Evolutionary conservation across 2,888 invertebrate genomes (phyloP), one percentile per base, ranked within the genome.

Genomic region (Thyatira batis): DNA sequence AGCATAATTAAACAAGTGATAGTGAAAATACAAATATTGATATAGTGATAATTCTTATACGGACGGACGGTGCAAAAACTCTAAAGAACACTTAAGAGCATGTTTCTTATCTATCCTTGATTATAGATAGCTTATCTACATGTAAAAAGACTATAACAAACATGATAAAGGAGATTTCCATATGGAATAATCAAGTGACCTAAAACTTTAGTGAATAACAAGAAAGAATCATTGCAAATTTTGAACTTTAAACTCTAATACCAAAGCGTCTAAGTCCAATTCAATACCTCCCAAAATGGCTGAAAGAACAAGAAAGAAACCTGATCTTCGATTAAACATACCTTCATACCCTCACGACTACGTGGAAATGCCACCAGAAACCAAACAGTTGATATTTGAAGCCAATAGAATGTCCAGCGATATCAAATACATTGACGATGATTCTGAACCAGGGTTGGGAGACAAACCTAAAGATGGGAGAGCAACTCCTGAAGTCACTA

Each of bases 281-380:
- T 4, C n/a, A 33, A 33, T 33, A 4, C 1, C 30, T 30, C n/a
- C 11, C 11, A 30, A 2, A 13, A 39, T 39, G 39, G n/a, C 39
- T 17, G 39, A 67, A 55, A 81, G 85, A 53, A 46, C 73, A 0
- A 67, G 89, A 49, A 92, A 89, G 69, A 91, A 84, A 51, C 83
- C 89, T 45, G 84, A 89, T 70, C 73, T 92, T n/a, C 71, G 82
- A 0, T 9, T 91, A 20, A 53, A 80, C 3, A 89, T 92, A 51
- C 85, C 87, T 0, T 78, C 85, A 0, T 87, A 85, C 53, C 85
- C 89, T 1, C 74, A 80, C 5, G 91, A 89, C 43, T 91, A 89
- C 65, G 91, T 88, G 0, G 82, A 87, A 70, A 90, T 91, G 89
- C 90, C 91, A 1, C 61, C 66, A 8, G 84, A 84, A 20, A 79